Conservation (phyloP, 2,113 vertebrate species). For the Sphaerodactylus townsendi region DNA sequence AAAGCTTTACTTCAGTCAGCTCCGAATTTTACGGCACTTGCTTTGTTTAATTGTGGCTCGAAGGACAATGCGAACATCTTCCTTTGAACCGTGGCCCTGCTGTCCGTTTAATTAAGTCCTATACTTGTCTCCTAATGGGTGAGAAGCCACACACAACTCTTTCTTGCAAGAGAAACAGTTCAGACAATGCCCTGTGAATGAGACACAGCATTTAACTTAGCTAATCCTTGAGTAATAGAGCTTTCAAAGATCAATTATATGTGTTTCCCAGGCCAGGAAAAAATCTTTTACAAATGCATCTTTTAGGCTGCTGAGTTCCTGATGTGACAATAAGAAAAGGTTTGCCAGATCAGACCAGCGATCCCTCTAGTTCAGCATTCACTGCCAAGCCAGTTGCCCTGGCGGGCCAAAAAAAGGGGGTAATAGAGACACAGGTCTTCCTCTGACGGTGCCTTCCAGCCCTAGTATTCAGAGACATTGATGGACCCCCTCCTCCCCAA, state of each 20-base stretch:
- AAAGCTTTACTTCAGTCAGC: slow-evolving; percentile 22
- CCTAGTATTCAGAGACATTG: too few relatives aligned
- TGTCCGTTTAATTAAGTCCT: slow-evolving; percentile 41
- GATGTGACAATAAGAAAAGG: too few relatives aligned
- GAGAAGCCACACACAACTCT: slow-evolving; percentile 38
- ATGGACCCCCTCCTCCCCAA: too few relatives aligned
- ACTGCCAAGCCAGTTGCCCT: too few relatives aligned
- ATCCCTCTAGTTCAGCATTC: too few relatives aligned
- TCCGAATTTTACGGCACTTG: slow-evolving; percentile 44
- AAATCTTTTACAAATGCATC: slow-evolving; percentile 39
- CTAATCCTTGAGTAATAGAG: slow-evolving; percentile 54
- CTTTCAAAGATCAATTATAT: background rate
- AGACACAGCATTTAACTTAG: slow-evolving; percentile 38
- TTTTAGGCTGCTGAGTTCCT: background rate
- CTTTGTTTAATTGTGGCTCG: slow-evolving; percentile 53
- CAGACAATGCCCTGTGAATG: slow-evolving; percentile 46
- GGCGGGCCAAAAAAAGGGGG: too few relatives aligned
- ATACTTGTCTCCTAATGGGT: slow-evolving; percentile 26
- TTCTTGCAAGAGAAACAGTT: slow-evolving; percentile 40
- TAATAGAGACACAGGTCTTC: too few relatives aligned
- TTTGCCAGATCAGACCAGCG: too few relatives aligned
- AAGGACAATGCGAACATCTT: slow-evolving; percentile 40
- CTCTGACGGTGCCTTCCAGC: too few relatives aligned
- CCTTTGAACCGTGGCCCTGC: slow-evolving; percentile 13
- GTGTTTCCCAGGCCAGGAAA: slow-evolving; percentile 32